These are phyloP conservation scores for Psittacara wagleri DNA, from an alignment of 2,113 vertebrate genomes.

Conservation along the genomic window DNA sequence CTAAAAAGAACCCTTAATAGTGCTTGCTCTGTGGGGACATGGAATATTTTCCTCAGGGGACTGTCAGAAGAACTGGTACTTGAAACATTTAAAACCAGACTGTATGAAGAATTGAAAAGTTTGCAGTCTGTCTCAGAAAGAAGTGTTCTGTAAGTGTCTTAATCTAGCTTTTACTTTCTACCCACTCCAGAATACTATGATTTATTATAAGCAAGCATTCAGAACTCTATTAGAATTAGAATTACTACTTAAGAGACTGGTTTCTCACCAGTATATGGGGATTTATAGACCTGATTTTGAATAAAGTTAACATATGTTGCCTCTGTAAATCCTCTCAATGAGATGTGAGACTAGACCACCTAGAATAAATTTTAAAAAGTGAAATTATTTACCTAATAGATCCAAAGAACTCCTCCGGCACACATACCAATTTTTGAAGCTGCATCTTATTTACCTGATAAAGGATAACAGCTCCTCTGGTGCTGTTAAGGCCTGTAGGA, in stretches of 20 bases:
- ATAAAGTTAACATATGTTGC: background rate
- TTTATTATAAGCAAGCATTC: background rate
- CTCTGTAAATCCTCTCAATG: background rate
- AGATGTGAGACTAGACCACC: background rate
- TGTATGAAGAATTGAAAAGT: conserved; percentile 32
- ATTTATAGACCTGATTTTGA: conserved; percentile 39
- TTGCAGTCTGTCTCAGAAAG: background rate
- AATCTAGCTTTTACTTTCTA: background rate
- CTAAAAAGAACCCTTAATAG: conserved; percentile 24
- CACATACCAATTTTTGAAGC: conserved; percentile 17
- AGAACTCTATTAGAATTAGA: conserved; percentile 19
- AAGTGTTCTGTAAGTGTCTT: background rate
- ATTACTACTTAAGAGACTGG: background rate
- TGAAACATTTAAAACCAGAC: background rate
- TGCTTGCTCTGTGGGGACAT: background rate
- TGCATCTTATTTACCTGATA: conserved; percentile 34
- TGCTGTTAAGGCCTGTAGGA: conserved; percentile 28
- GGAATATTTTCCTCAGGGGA: conserved; percentile 35
- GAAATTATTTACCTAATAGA: conserved; percentile 10
- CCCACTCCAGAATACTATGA: background rate
- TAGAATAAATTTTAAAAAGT: background rate
- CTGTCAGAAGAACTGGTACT: conserved; percentile 37
- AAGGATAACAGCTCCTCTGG: conserved; percentile 33
- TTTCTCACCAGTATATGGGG: background rate
- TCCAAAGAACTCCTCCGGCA: conserved; percentile 1